These are phyloP conservation scores for Philypnodon macrostomus DNA, from an alignment of 2,797 vertebrate genomes.

Conservation along the genomic window DNA sequence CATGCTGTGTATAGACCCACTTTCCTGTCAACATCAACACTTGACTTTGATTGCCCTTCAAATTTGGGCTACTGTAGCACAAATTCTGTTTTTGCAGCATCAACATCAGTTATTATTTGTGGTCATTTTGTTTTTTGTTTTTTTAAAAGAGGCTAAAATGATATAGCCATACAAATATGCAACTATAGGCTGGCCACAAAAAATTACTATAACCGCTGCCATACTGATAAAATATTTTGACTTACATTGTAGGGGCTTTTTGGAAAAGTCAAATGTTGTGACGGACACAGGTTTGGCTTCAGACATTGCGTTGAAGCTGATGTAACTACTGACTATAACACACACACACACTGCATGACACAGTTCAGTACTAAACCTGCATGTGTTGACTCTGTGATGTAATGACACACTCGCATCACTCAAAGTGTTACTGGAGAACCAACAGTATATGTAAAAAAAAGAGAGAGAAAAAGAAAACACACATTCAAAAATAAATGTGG, in stretches of 20 bases:
- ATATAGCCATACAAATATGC: not conserved
- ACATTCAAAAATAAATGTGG: conserved; percentile 60
- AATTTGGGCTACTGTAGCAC: not conserved
- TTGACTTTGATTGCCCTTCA: not conserved
- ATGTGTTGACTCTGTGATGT: conserved; percentile 83
- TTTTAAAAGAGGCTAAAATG: not conserved
- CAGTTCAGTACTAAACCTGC: conserved; percentile 80
- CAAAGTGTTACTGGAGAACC: conserved; percentile 79
- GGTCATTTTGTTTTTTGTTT: too few relatives aligned
- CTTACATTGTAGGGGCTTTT: conserved; percentile 1
- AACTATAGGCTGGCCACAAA: not conserved
- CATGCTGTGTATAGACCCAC: conserved; percentile 24
- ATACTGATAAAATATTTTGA: too few relatives aligned
- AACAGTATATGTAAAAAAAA: conserved; percentile 82
- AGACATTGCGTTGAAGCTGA: conserved; percentile 28
- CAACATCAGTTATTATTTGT: too few relatives aligned
- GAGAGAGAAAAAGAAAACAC: too few relatives aligned
- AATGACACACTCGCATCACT: conserved; percentile 64
- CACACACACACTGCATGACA: conserved; percentile 90
- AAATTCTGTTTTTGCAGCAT: not conserved
- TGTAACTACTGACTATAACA: conserved; percentile 82
- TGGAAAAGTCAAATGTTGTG: not conserved
- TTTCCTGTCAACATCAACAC: not conserved
- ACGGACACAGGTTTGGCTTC: conserved; percentile 17
- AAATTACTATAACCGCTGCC: too few relatives aligned